phyloP scores from a whole-genome alignment of 2,113 vertebrate species.

The Diphyllodes magnificus region DNA sequence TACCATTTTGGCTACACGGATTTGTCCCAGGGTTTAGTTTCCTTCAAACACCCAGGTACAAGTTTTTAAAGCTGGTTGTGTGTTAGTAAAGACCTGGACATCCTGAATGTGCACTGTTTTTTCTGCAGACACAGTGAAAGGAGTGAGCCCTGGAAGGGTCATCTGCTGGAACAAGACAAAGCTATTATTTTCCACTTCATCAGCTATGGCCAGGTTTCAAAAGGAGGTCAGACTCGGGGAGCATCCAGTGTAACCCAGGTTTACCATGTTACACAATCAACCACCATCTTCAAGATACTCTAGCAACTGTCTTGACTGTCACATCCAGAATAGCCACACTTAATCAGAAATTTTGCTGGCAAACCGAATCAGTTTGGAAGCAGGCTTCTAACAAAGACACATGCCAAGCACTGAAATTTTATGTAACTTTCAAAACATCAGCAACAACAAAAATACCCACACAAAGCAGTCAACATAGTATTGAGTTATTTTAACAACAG shows the following conservation, averaged over 20 bases:
- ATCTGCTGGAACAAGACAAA: neutral
- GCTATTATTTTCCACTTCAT: neutral
- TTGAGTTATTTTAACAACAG: neutral
- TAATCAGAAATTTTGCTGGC: neutral
- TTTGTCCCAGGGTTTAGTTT: neutral
- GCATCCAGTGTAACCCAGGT: neutral
- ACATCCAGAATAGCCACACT: slow-evolving; percentile 43
- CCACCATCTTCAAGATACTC: neutral
- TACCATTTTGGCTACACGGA: neutral
- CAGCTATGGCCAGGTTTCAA: neutral
- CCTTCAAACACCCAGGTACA: neutral
- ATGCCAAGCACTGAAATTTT: neutral
- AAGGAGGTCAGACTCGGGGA: neutral
- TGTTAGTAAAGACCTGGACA: neutral
- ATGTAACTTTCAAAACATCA: neutral
- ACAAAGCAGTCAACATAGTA: neutral
- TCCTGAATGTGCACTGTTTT: neutral
- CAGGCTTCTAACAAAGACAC: neutral
- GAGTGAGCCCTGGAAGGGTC: neutral
- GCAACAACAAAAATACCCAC: neutral
- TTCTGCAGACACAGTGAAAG: neutral
- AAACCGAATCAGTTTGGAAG: neutral
- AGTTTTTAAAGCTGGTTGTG: neutral
- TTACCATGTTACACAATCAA: neutral
- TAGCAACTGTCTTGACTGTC: neutral